These are phyloP conservation scores for Artibeus lituratus DNA, from an alignment of 2,797 vertebrate species.

Conservation along the genomic window DNA sequence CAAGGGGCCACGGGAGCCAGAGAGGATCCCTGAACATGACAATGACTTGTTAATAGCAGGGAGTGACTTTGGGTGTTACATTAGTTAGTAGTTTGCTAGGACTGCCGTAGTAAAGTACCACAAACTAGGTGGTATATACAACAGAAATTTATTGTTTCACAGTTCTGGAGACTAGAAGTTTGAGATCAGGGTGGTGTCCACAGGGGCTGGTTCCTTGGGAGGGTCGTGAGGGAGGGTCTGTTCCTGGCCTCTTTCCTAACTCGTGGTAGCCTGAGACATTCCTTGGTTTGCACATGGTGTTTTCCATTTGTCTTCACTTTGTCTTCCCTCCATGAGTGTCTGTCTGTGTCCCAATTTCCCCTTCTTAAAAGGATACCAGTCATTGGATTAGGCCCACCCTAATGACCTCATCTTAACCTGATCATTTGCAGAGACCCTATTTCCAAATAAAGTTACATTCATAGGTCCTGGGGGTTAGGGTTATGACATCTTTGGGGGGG, in stretches of 20 bases:
- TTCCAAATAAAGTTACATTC: conserved; percentile 26
- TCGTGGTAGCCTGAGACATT: background rate
- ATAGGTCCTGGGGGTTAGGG: background rate
- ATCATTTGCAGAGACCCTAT: background rate
- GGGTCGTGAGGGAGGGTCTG: background rate
- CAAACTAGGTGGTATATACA: background rate
- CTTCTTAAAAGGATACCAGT: background rate
- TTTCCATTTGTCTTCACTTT: background rate
- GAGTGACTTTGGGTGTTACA: background rate
- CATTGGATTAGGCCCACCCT: background rate
- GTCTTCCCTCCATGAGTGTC: background rate
- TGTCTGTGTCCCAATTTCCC: background rate
- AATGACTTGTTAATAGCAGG: background rate
- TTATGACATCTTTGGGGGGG: background rate
- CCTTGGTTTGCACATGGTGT: background rate
- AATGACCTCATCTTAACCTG: background rate
- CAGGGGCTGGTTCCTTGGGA: background rate
- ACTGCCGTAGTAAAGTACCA: background rate
- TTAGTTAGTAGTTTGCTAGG: background rate
- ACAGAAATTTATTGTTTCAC: background rate
- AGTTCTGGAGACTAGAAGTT: background rate
- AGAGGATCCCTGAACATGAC: background rate
- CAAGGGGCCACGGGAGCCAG: background rate
- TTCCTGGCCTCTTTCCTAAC: background rate
- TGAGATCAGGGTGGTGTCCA: background rate